Percentiles rank a stretch among this genome's conserved stretches.
Conservation (phyloP, 2,888 invertebrate genomes). For the Cheilosia pagana region DNA sequence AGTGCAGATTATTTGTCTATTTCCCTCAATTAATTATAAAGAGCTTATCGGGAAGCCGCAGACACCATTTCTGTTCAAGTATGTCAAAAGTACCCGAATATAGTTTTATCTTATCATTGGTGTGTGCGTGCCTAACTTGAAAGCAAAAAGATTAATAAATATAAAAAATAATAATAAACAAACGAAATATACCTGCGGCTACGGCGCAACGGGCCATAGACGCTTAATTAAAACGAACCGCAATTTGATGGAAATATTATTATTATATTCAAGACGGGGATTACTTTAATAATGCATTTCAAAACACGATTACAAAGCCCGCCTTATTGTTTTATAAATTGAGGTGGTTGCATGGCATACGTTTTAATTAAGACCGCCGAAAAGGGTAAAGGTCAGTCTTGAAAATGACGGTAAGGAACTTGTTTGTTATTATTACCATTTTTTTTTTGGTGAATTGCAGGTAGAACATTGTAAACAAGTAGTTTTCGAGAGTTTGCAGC, state of each 20-base stretch:
- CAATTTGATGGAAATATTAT: not conserved
- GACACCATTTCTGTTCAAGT: not conserved
- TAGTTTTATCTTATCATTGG: not conserved
- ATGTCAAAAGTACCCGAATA: not conserved
- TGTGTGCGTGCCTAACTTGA: not conserved
- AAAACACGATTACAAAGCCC: slow-evolving; percentile 24
- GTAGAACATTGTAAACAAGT: not conserved
- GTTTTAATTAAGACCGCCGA: not conserved
- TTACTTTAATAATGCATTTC: slow-evolving; percentile 45
- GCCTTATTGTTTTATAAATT: slow-evolving; percentile 4
- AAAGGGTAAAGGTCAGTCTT: slow-evolving; percentile 30
- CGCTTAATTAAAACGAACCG: slow-evolving; percentile 17
- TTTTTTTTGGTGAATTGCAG: slow-evolving; percentile 15
- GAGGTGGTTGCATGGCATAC: not conserved
- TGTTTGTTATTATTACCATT: not conserved
- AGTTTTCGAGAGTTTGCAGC: not conserved
- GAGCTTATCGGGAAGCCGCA: not conserved
- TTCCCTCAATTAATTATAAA: slow-evolving; percentile 10
- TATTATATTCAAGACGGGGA: not conserved
- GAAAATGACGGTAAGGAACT: not conserved
- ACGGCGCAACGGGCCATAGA: not conserved
- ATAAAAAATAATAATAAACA: not conserved
- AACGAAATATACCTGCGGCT: not conserved
- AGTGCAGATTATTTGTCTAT: not conserved
- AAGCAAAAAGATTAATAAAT: not conserved